These are phyloP conservation scores for Poecile montanus DNA, from an alignment of 2,797 vertebrate genomes.

Conservation along the genomic window DNA sequence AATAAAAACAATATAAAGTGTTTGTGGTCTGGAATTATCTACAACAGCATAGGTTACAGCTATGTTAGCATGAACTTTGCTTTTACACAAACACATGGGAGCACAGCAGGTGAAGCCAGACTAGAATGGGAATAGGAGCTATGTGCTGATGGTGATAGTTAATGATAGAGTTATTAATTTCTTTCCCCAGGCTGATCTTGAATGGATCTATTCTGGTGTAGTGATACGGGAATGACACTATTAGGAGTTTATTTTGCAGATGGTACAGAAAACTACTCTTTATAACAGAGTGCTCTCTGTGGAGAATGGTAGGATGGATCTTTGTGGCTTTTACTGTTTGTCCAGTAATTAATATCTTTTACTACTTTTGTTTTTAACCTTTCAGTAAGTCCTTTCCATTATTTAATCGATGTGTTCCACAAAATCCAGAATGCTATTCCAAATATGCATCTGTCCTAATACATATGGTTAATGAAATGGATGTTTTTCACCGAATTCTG, in stretches of 20 bases:
- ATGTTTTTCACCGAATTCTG: conserved; percentile 75
- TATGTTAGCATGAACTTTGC: background rate
- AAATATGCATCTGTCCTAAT: conserved; percentile 73
- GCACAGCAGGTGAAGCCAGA: background rate
- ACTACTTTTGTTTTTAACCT: conserved; percentile 28
- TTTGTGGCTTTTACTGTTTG: background rate
- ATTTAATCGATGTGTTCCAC: conserved; percentile 80
- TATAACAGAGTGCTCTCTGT: background rate
- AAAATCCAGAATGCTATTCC: conserved; percentile 78
- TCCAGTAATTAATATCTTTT: background rate
- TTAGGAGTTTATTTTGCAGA: background rate
- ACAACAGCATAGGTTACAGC: background rate
- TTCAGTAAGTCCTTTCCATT: conserved; percentile 79
- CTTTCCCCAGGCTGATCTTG: background rate
- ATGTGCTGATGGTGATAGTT: background rate
- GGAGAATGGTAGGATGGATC: background rate
- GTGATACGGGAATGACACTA: background rate
- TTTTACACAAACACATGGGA: background rate
- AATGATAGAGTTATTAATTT: background rate
- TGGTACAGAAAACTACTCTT: background rate
- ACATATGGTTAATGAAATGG: conserved; percentile 72
- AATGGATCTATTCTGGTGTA: background rate
- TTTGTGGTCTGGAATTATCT: background rate
- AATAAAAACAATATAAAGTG: background rate
- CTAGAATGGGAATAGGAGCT: background rate